phyloP scores from a whole-genome alignment of 2,113 vertebrate genomes.

The Scortum barcoo region DNA sequence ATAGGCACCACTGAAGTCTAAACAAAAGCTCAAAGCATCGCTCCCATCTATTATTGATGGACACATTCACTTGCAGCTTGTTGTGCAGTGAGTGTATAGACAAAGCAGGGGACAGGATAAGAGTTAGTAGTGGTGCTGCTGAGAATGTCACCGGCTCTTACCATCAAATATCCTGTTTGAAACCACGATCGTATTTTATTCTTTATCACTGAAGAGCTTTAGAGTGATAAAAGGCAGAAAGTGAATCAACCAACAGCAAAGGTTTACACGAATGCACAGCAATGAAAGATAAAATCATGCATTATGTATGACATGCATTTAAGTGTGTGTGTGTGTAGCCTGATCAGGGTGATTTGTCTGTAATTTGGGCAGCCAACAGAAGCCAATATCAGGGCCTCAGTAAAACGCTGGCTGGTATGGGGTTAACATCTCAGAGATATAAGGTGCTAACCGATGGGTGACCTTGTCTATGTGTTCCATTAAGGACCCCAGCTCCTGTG shows the following conservation, averaged over 20 bases:
- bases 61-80: slow-evolving; percentile 55
- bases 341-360: background rate
- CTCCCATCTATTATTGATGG: slow-evolving; percentile 71
- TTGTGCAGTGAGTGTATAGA: slow-evolving; percentile 41
- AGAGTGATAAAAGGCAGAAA: background rate
- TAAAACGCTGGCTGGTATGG: background rate
- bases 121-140: slow-evolving; percentile 26
- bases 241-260: slow-evolving; percentile 4
- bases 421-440: slow-evolving; percentile 15
- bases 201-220: background rate
- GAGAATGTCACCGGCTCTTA: slow-evolving; percentile 34
- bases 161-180: slow-evolving; percentile 16
- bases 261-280: background rate
- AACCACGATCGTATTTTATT: slow-evolving; percentile 7
- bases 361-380: background rate
- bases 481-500: slow-evolving; percentile 5
- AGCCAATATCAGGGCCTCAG: background rate
- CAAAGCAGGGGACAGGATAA: slow-evolving; percentile 33
- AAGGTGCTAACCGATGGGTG: background rate
- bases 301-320: background rate
- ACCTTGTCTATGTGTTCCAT: slow-evolving; percentile 19
- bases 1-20: slow-evolving; percentile 50
- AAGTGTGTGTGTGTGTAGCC: background rate
- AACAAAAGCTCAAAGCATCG: slow-evolving; percentile 67
- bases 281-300: background rate